Percentiles rank a stretch among this genome's conserved stretches.
phyloP scores from a whole-genome alignment of 2,888 invertebrate species.

The Lasius fuliginosus region DNA sequence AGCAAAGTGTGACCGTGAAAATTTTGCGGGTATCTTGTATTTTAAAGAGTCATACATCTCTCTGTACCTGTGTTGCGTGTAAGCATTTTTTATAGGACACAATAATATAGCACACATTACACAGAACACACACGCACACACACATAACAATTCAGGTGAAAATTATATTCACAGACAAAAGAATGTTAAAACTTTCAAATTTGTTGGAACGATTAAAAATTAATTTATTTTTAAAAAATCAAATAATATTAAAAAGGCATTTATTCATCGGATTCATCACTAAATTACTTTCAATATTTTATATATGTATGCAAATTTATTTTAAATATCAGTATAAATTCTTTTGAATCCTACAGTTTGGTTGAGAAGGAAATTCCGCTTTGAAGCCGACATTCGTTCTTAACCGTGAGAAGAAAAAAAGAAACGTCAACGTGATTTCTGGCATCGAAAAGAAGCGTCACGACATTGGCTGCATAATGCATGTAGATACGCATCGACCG shows the following conservation, averaged over 20 bases:
- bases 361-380: neutral
- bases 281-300: neutral
- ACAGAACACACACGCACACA: neutral
- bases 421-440: slow-evolving; percentile 34
- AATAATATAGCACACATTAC: neutral
- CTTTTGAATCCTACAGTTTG: neutral
- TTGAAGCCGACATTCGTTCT: neutral
- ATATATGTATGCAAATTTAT: neutral
- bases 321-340: neutral
- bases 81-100: too few species aligned
- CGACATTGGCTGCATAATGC: slow-evolving; percentile 51
- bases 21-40: slow-evolving; percentile 21
- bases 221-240: neutral
- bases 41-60: neutral
- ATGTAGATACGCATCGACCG: slow-evolving; percentile 28
- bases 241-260: neutral
- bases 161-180: neutral
- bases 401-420: neutral
- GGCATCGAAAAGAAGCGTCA: slow-evolving; percentile 48
- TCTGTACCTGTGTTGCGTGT: too few species aligned
- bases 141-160: neutral
- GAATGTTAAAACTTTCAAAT: neutral
- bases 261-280: neutral
- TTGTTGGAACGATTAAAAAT: neutral
- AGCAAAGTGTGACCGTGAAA: slow-evolving; percentile 29